A percentile compares a stretch with the other conserved stretches of the same genome.
Evolutionary conservation across 2,888 invertebrate species (phyloP).

Genomic region (Lasioglossum malachurum): DNA sequence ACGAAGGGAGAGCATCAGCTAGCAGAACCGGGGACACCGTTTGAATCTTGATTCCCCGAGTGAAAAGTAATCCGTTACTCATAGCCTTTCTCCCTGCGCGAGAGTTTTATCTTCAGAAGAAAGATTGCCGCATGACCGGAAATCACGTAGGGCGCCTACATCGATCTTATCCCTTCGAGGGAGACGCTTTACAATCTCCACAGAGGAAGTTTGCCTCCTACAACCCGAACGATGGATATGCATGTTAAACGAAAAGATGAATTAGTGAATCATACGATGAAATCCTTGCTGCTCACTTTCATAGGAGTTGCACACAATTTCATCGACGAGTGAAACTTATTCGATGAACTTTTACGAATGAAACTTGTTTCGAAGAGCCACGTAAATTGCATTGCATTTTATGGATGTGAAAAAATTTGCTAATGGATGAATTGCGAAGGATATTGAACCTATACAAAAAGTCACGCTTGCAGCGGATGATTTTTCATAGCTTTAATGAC

Average conservation of each 20-base stretch:
- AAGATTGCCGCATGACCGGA: conserved; percentile 32
- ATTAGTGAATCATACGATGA: conserved; percentile 33
- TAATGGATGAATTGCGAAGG: not conserved
- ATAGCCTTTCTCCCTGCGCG: conserved; percentile 4
- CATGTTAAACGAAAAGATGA: conserved; percentile 49
- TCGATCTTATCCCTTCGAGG: conserved; percentile 54
- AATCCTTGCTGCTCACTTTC: not conserved
- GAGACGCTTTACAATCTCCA: conserved; percentile 62
- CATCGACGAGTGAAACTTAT: too few species aligned
- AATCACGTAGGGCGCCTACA: conserved; percentile 50
- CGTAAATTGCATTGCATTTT: not conserved
- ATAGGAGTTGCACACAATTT: not conserved
- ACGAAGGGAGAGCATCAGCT: conserved; percentile 17
- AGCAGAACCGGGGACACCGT: not conserved
- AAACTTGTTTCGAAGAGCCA: not conserved
- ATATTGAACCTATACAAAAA: not conserved
- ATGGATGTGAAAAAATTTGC: not conserved
- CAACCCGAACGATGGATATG: conserved; percentile 23
- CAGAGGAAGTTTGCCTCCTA: conserved; percentile 66
- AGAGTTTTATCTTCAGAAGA: conserved; percentile 30
- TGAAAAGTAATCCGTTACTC: conserved; percentile 51
- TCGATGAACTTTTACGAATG: not conserved
- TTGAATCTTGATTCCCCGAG: conserved; percentile 25
- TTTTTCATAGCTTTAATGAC: not conserved
- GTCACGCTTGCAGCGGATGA: not conserved